These are phyloP conservation scores for Spea bombifrons DNA, from an alignment of 2,113 vertebrate species.

Conservation along the genomic window DNA sequence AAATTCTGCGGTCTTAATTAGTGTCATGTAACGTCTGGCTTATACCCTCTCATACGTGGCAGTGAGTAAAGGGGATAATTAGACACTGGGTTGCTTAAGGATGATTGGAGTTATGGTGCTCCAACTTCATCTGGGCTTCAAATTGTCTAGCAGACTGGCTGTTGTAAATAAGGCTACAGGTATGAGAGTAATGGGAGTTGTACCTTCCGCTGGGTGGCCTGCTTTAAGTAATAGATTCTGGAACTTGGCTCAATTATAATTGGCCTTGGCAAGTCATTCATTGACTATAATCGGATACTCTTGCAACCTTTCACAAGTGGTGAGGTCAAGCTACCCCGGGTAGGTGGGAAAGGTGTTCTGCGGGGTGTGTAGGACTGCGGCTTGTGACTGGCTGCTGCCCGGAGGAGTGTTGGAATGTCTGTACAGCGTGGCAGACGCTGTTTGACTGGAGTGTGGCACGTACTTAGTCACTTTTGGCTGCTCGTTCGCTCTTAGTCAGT, in stretches of 20 bases:
- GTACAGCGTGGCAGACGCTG: background rate
- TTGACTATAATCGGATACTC: background rate
- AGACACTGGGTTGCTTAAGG: too few species aligned
- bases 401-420: constrained; percentile 22
- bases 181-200: too few species aligned
- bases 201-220: background rate
- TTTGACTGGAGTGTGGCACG: too few species aligned
- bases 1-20: too few species aligned
- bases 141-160: too few species aligned
- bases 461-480: too few species aligned
- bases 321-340: constrained; percentile 1
- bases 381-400: background rate
- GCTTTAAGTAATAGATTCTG: too few species aligned
- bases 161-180: background rate
- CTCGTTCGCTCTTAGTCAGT: too few species aligned
- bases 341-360: background rate
- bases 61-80: background rate
- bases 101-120: too few species aligned
- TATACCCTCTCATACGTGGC: background rate
- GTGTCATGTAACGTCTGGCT: background rate
- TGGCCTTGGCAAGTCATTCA: background rate
- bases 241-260: too few species aligned
- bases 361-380: background rate
- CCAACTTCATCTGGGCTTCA: too few species aligned
- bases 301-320: background rate